Percentiles rank a stretch among this genome's conserved stretches.
These are phyloP conservation scores for Plutomurus gul DNA, from an alignment of 1,140 invertebrate genomes.

Conservation along the genomic window DNA sequence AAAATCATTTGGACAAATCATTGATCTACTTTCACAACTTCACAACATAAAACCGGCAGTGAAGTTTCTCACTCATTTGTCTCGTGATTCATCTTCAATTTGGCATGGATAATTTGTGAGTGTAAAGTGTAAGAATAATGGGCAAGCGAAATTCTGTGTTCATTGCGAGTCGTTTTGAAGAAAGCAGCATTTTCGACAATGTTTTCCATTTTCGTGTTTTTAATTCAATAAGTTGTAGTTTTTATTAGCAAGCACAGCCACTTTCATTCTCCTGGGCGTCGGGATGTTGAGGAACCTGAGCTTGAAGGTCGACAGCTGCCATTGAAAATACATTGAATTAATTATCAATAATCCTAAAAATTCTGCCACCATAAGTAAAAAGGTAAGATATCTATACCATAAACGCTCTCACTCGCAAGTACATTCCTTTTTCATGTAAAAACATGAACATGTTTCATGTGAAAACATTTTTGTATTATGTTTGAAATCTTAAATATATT, in stretches of 20 bases:
- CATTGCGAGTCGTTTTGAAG: background rate
- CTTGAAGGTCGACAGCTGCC: constrained; percentile 51
- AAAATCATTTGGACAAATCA: too few relatives aligned
- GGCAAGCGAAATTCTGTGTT: background rate
- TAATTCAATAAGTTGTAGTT: background rate
- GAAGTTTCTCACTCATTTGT: too few relatives aligned
- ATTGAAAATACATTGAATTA: background rate
- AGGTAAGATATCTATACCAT: too few relatives aligned
- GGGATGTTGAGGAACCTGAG: constrained; percentile 51
- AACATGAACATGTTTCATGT: too few relatives aligned
- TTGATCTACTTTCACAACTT: too few relatives aligned
- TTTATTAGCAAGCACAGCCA: constrained; percentile 51
- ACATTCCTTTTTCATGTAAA: too few relatives aligned
- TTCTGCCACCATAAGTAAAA: too few relatives aligned
- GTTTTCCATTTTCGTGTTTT: background rate
- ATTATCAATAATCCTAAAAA: too few relatives aligned
- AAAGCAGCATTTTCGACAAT: background rate
- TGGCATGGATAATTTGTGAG: constrained; percentile 14
- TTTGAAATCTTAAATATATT: too few relatives aligned
- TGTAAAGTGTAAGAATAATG: constrained; percentile 24
- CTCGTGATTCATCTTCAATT: constrained; percentile 8
- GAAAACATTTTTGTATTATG: too few relatives aligned
- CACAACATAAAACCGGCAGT: too few relatives aligned
- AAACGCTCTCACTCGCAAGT: too few relatives aligned
- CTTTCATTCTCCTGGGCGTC: constrained; percentile 52